Base-by-base conservation (phyloP, 2,888 invertebrate species). In the Erynnis tages region DNA sequence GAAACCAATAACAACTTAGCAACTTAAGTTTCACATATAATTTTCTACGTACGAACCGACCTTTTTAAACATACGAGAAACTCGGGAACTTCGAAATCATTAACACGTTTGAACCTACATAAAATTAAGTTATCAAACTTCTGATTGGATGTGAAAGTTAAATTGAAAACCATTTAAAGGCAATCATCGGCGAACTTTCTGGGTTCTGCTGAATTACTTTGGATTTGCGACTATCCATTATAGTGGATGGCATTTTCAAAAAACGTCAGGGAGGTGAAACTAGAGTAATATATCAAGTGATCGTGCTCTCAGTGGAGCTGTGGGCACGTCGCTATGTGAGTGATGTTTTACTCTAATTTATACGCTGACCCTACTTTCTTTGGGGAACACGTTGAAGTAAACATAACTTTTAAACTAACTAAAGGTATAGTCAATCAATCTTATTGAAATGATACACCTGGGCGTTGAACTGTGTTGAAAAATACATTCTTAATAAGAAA, bases 131-230 rank as follows among this genome's bases (percentile, higher is more conserved):
- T 76, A 76, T 73, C 66, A 71, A 82, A 79, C 67, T 80, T 72
- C 57, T 58, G 62, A 71, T 68, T 70, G 68, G 71, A 76, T 74
- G 70, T 67, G 71, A 68, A 82, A 81, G 78, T 81, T 81, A 76
- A 81, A 82, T 79, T 79, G 80, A 77, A 80, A 79, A 76, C 76
- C 78, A 79, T 81, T 81, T 79, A 76, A 78, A 67, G 71, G 66
- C 73, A 76, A 76, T 78, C 74, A 71, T 74, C 69, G 69, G 61
- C 60, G 66, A 73, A 77, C 67, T 75, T 77, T 67, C 71, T 66
- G 63, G 54, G 69, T 56, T 63, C 67, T 63, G 65, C 69, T 68
- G 69, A 75, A 78, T 78, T 75, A 74, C 73, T 72, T 69, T 61
- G 68, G 73, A 73, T 71, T 72, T 66, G 57, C 65, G 71, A 71